These are phyloP conservation scores for Pungitius pungitius DNA, from an alignment of 2,113 vertebrate species.

Conservation along the genomic window DNA sequence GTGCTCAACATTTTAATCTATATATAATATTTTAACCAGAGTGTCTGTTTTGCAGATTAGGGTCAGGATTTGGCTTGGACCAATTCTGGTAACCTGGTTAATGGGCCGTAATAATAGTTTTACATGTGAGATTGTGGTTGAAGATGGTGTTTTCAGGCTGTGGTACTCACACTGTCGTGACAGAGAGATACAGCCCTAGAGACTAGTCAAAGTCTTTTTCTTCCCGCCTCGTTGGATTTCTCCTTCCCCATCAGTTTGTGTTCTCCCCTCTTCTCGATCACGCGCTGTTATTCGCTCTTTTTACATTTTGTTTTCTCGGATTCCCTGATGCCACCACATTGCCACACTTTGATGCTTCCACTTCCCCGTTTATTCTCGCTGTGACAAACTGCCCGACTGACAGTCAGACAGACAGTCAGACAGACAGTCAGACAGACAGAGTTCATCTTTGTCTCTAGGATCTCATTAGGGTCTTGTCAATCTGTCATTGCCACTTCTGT, in stretches of 20 bases:
- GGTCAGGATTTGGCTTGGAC: slow-evolving; percentile 67
- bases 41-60: slow-evolving; percentile 60
- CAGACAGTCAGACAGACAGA: slow-evolving; percentile 5
- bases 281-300: slow-evolving; percentile 14
- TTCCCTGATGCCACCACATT: slow-evolving; percentile 23
- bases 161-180: slow-evolving; percentile 40
- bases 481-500: slow-evolving; percentile 67
- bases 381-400: slow-evolving; percentile 33
- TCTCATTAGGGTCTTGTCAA: slow-evolving; percentile 72
- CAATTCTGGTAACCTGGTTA: slow-evolving; percentile 69
- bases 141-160: slow-evolving; percentile 56
- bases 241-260: slow-evolving; percentile 20
- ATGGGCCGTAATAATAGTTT: slow-evolving; percentile 72
- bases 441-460: slow-evolving; percentile 41
- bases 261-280: slow-evolving; percentile 31
- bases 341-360: slow-evolving; percentile 39
- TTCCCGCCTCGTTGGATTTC: slow-evolving; percentile 53
- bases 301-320: slow-evolving; percentile 31
- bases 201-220: slow-evolving; percentile 48
- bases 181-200: slow-evolving; percentile 54
- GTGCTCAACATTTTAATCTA: too few relatives aligned
- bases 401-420: slow-evolving; percentile 13
- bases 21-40: too few relatives aligned
- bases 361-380: slow-evolving; percentile 44
- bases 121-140: slow-evolving; percentile 70